Base-by-base conservation (phyloP, 2,113 vertebrate species). In the Trochalopteron elliotii region DNA sequence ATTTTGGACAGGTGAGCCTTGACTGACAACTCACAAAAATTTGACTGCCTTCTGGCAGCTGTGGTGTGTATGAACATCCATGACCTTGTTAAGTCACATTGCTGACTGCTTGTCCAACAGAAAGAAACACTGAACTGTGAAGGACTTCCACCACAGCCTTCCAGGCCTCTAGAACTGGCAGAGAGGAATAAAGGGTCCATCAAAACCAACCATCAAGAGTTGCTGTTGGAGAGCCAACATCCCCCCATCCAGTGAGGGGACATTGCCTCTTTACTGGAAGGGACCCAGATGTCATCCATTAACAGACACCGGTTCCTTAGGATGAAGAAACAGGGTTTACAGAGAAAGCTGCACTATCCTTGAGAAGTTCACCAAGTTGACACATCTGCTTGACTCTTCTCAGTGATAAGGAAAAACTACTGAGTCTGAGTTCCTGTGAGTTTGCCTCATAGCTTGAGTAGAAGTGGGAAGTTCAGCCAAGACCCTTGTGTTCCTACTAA, bases 51-150 rank as follows among this genome's bases (percentile, higher is more conserved):
- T n/a, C 67, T 71, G 52, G 12, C 42, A 59, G 31, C 42, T 67
- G 24, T 31, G 31, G 12, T 10, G 8, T 1, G 0, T 11, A 60
- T 7, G 45, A 50, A 65, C 42, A 67, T 7, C 17, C 0, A 3
- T 18, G 37, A 57, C 16, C 12, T 33, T 56, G 27, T 28, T 31
- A 59, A 61, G 28, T 27, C 60, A 27, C 37, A 92, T 37, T 1
- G 2, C 59, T 9, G 21, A 82, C 23, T 8, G 44, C 28, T 13
- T 47, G 16, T 28, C 31, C 31, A 25, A 79, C 15, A 44, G 24
- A 55, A 83, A 75, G 44, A 49, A 42, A 63, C 1, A 3, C 6
- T 28, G 18, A 67, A 67, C 7, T 52, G 39, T 28, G 35, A 52
- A 59, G 31, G 56, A 67, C 11, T 67, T 50, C 42, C 20, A 37